These are phyloP conservation scores for Plusia festucae DNA, from an alignment of 2,888 invertebrate species.

Conservation along the genomic window DNA sequence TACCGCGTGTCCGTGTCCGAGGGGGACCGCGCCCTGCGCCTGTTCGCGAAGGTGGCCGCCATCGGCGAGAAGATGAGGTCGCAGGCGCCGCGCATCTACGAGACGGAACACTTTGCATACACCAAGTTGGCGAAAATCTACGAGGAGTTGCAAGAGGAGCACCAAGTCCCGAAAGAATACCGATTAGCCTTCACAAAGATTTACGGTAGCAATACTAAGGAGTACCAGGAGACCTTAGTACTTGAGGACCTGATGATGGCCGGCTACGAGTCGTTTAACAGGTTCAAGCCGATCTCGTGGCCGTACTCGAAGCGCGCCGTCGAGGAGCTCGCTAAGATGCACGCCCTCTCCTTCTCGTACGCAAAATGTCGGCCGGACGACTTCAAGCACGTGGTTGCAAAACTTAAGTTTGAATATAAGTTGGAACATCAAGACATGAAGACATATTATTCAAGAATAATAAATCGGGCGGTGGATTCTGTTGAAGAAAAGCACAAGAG, in stretches of 20 bases:
- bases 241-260: conserved; percentile 70
- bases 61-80: conserved; percentile 65
- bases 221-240: conserved; percentile 70
- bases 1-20: conserved; percentile 54
- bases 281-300: conserved; percentile 73
- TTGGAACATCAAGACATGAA: conserved; percentile 13
- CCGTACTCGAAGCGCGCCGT: conserved; percentile 70
- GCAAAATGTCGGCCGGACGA: conserved; percentile 66
- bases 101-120: conserved; percentile 70
- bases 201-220: conserved; percentile 63
- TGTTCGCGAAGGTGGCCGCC: conserved; percentile 74
- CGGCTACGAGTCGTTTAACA: conserved; percentile 70
- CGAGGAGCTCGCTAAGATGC: conserved; percentile 74
- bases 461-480: conserved; percentile 40
- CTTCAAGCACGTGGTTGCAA: conserved; percentile 59
- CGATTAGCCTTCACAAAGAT: conserved; percentile 65
- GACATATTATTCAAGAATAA: conserved; percentile 24
- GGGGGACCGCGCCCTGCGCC: conserved; percentile 51
- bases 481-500: conserved; percentile 61
- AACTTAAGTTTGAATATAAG: conserved; percentile 48
- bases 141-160: conserved; percentile 63
- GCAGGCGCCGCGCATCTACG: conserved; percentile 58
- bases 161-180: conserved; percentile 61
- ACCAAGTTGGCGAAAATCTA: conserved; percentile 64
- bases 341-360: conserved; percentile 76